Base-by-base conservation (phyloP, 2,797 vertebrate species). In the Poecilia gillii region DNA sequence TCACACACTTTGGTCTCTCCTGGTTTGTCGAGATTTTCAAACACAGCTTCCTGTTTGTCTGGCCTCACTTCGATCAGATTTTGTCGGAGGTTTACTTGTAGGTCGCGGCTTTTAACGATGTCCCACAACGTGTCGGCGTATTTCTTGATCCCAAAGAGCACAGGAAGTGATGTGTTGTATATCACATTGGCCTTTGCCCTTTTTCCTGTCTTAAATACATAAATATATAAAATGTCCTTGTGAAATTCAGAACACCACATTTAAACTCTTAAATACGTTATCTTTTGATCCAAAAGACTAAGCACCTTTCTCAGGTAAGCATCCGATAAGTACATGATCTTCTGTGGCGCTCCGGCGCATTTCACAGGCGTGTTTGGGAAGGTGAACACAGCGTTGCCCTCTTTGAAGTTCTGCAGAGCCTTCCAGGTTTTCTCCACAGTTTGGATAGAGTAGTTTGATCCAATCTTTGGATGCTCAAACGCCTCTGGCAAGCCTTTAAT, bases 291-390 rank as follows among this genome's bases (percentile, higher is more conserved):
- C 11, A 0, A 2, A 20, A 75, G 28, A 77, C n/a, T 1, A 28
- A 57, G n/a, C 91, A 99, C 98, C 96, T 99, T 99, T 92, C 97
- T 96, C 70, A 98, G 89, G 87, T 93, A 99, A 3, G 96, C 95
- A 3, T 99, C 99, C 0, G 98, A 91, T 25, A 99, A 95, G 90
- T 99, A 99, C 98, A 99, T 99, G 87, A 99, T 99, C 94, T 99
- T 99, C 92, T 99, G 99, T 25, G 98, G 98, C 0, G 98, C 99
- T 4, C 99, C 99, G 0, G 96, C 97, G 87, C 99, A 99, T 90
- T 99, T 99, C 76, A 99, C 93, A 0, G 98, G 97, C 7, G 97
- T 98, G 78, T 99, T 98, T 68, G 98, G 98, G 87, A 97, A 98
- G 9, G 97, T 96, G 83, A 99, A 99, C 75, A 99, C 86, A 45